Evolutionary conservation across 2,797 vertebrate species (phyloP), one percentile per base, ranked within the genome.

Genomic region (Thalassophryne amazonica): DNA sequence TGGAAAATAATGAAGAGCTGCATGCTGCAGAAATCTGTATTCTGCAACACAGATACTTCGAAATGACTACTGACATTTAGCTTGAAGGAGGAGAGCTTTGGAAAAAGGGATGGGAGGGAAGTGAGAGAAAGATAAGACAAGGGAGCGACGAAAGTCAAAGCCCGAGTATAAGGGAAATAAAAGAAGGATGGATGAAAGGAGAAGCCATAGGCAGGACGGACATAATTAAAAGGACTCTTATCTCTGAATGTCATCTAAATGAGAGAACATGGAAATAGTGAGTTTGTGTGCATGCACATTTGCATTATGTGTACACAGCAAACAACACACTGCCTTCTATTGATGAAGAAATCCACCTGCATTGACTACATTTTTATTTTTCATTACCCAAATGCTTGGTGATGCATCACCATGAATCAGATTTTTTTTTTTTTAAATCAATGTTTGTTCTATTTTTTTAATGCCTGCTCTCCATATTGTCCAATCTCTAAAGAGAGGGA

Each of bases 31-130:
- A 18, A 39, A 57, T 48, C 41, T 24, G 21, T 38, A 17, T 32
- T 34, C 28, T 40, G 30, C 22, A 24, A 37, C 36, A 9, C 38
- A 19, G 33, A 11, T 24, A 14, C 18, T 20, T 18, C 10, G 2
- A 14, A 24, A 33, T 34, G 43, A 17, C 36, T 40, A 13, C 22
- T 18, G 45, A 35, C 23, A 20, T 47, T 47, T 39, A 30, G 45
- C 15, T 25, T 27, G 22, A 47, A 17, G 11, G 17, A 15, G n/a
- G 22, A 34, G 31, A 21, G 6, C 23, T 3, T 9, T 22, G 5
- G 45, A 1, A 18, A 10, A 13, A 5, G 30, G 13, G 14, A 2
- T 1, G 21, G 12, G 13, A 20, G 12, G 14, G 10, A 24, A 9
- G n/a, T 17, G 15, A 12, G 9, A 7, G 19, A 25, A 11, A 18